Base-by-base conservation (phyloP, 2,888 invertebrate species). In the Papilio demoleus region DNA sequence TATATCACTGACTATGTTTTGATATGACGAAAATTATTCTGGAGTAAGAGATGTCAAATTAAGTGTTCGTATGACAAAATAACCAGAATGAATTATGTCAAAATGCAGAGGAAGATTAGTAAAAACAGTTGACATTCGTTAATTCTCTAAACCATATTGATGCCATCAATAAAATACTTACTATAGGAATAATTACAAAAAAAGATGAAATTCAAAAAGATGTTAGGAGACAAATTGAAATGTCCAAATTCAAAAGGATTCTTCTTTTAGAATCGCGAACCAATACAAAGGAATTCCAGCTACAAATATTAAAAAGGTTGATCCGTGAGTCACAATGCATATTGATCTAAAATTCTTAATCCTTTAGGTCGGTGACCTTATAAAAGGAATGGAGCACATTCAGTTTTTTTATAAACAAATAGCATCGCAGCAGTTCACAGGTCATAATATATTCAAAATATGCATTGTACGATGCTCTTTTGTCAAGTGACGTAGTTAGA, bases 391-490 rank as follows among this genome's bases (percentile, higher is more conserved):
- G 74, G 73, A 79, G 76, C 79, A 77, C 77, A 75, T 74, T 68
- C 67, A 63, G 69, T 76, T 77, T 75, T n/a, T 78, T 78, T 76
- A 76, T 73, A 76, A 65, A 72, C 76, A 71, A 76, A 79, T 76
- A 75, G 74, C 79, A 81, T 76, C 79, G 79, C 82, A 79, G 78
- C 76, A 80, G 84, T 86, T 87, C 87, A 87, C 84, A 86, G 86
- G 84, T 88, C 87, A 83, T 87, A 88, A 90, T 88, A 83, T 86
- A 92, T 92, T 88, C 88, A 88, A 87, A 89, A 88, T 88, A 90
- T 88, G 85, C 87, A 87, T 89, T 90, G 88, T 89, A 82, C 85
- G 83, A 79, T 80, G 81, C 79, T 80, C 83, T 81, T 82, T 80
- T 77, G 81, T 84, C 77, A 75, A 78, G 74, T 68, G 71, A 74